Evolutionary conservation across 2,113 vertebrate species (phyloP), one percentile per base, ranked within the genome.

Genomic region (Tiliqua scincoides): DNA sequence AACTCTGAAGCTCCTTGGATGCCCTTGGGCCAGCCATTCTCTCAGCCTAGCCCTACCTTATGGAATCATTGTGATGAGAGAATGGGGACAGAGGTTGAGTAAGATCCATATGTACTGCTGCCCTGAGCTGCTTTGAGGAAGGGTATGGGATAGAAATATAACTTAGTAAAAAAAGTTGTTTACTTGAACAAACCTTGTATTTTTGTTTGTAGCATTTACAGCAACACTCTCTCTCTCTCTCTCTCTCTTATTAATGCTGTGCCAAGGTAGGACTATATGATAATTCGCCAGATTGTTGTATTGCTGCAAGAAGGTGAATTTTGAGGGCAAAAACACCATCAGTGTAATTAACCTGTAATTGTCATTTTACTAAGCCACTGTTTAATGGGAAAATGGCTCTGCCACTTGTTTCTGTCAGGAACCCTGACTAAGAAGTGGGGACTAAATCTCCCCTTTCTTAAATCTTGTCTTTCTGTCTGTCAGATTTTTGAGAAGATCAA

Each of bases 401-500:
- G n/a, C 32, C 17, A 37, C 40, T 14, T 32, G 15, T 72, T 72
- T 83, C 2, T 62, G 35, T 68, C 30, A 68, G 27, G 25, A 37
- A 35, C 37, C 2, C 18, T 32, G 9, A 18, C 30, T 61, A 8
- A 14, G 59, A n/a, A 71, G 67, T 1, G 30, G 12, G 23, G 65
- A 35, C 59, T 17, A 6, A 1, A 57, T 9, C 2, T 25, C 11
- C 73, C 84, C 48, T 17, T 87, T 25, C 61, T 84, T 75, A 3
- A 0, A 2, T 0, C 21, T 30, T 70, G 23, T 82, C 72, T 72
- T 0, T 48, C 90, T 70, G 27, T 82, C 72, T 65, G 0, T 48
- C 90, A 97, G 97, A 84, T 97, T 57, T 68, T 97, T 27, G 95
- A 97, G 79, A 95, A 91, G 86, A 92, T 97, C 35, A 43, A 71